Evolutionary conservation across 2,888 invertebrate genomes (phyloP).

Genomic region (Dynastes grantii): DNA sequence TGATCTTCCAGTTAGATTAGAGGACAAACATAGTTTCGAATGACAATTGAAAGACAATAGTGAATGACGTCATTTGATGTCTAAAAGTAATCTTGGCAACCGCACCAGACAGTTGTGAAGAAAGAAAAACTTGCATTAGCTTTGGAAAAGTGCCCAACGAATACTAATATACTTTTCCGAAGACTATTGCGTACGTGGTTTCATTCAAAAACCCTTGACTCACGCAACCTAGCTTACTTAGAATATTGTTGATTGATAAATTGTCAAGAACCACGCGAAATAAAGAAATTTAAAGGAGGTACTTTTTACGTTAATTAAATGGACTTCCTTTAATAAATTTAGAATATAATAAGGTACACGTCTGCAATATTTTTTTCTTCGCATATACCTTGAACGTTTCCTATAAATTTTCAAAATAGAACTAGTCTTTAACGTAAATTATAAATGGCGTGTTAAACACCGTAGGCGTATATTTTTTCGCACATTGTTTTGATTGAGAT

Average conservation of each 20-base stretch:
- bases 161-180: slow-evolving; percentile 37
- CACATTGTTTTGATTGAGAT: background rate
- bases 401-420: no score
- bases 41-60: slow-evolving; percentile 34
- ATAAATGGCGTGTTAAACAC: background rate
- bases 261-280: slow-evolving; percentile 14
- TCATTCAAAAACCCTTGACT: slow-evolving; percentile 38
- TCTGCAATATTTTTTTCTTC: background rate
- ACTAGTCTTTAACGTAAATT: background rate
- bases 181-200: slow-evolving; percentile 17
- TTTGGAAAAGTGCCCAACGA: slow-evolving; percentile 28
- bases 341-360: background rate
- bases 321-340: background rate
- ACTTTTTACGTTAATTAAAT: background rate
- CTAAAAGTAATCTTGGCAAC: slow-evolving; percentile 30
- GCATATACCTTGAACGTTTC: background rate
- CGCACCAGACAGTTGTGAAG: slow-evolving; percentile 30
- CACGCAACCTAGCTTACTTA: no score
- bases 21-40: background rate
- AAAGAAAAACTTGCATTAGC: slow-evolving; percentile 26
- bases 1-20: background rate
- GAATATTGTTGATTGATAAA: slow-evolving; percentile 27
- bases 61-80: slow-evolving; percentile 20
- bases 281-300: background rate
- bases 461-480: no score